phyloP scores from a whole-genome alignment of 2,888 invertebrate genomes.

The Callyntrura guangdongensis region DNA sequence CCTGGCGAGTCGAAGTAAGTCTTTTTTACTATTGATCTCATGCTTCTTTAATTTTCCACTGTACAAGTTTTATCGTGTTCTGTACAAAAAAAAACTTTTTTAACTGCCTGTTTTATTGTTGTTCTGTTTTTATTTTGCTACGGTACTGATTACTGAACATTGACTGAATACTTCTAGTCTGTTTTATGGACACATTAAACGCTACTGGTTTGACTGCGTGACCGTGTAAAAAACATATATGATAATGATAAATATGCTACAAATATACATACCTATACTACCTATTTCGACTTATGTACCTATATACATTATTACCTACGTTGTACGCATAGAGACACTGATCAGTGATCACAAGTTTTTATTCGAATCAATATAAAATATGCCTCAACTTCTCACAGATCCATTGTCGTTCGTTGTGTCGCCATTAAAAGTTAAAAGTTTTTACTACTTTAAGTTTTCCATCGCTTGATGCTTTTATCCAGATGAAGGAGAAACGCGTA shows the following conservation, averaged over 20 bases:
- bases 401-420: constrained; percentile 22
- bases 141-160: neutral
- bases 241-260: too few relatives aligned
- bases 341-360: neutral
- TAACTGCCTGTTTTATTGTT: neutral
- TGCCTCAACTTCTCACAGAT: neutral
- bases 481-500: constrained; percentile 51
- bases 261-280: too few relatives aligned
- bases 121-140: neutral
- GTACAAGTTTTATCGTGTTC: neutral
- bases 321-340: neutral
- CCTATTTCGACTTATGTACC: too few relatives aligned
- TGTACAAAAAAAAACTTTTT: neutral
- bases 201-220: neutral
- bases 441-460: neutral
- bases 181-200: constrained; percentile 3
- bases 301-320: too few relatives aligned
- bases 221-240: neutral
- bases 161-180: neutral
- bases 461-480: constrained; percentile 70
- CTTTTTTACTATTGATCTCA: neutral
- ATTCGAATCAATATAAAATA: neutral
- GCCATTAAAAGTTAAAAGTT: constrained; percentile 47
- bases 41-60: neutral
- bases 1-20: constrained; percentile 98